Percentiles rank a stretch among this genome's conserved stretches.
Evolutionary conservation across 1,140 invertebrate species (phyloP).

Genomic region (Physella acuta): DNA sequence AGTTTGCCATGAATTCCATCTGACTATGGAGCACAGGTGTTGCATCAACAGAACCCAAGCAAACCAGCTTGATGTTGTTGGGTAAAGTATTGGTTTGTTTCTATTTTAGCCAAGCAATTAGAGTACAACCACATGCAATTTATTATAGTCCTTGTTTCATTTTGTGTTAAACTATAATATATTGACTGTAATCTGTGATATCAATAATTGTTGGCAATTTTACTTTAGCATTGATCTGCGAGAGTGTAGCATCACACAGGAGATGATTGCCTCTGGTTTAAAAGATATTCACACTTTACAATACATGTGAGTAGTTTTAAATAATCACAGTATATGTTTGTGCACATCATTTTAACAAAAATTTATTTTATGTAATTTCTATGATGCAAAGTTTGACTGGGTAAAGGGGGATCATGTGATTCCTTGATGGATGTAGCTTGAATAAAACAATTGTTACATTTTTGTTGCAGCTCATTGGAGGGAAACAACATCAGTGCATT

Average conservation of each 20-base stretch:
- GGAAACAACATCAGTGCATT: slow-evolving; percentile 1
- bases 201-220: too few relatives aligned
- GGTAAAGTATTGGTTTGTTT: too few relatives aligned
- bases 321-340: background rate
- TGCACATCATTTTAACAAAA: too few relatives aligned
- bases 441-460: background rate
- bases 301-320: slow-evolving; percentile 14
- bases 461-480: slow-evolving; percentile 9
- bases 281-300: background rate
- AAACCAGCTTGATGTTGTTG: background rate
- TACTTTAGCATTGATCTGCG: slow-evolving; percentile 15
- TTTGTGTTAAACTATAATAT: too few relatives aligned
- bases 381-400: too few relatives aligned
- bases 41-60: background rate
- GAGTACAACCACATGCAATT: too few relatives aligned
- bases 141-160: too few relatives aligned
- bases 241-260: background rate
- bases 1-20: background rate
- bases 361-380: too few relatives aligned
- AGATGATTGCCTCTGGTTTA: background rate
- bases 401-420: too few relatives aligned
- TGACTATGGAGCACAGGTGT: background rate
- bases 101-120: too few relatives aligned
- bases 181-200: too few relatives aligned
- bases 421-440: too few relatives aligned